Percentiles rank a stretch among this genome's conserved stretches.
These are phyloP conservation scores for Champsocephalus esox DNA, from an alignment of 2,797 vertebrate species.

Conservation along the genomic window DNA sequence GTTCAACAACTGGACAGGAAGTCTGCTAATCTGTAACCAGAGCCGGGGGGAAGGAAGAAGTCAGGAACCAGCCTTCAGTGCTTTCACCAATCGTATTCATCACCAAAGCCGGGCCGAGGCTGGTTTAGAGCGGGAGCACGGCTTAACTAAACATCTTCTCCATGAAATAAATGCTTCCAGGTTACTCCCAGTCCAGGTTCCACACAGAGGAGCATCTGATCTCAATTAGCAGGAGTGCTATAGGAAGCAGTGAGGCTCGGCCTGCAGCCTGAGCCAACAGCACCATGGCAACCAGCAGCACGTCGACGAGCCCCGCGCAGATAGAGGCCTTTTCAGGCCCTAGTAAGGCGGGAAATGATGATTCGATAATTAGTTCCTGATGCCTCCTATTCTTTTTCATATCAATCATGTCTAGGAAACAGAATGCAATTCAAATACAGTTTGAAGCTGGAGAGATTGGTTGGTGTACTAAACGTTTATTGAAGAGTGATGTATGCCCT, in stretches of 20 bases:
- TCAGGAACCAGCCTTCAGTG: constrained; percentile 87
- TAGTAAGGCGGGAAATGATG: constrained; percentile 68
- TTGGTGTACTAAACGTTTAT: constrained; percentile 5
- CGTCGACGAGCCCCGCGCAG: constrained; percentile 42
- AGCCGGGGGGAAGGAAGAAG: constrained; percentile 89
- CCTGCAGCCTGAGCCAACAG: constrained; percentile 59
- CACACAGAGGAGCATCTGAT: constrained; percentile 86
- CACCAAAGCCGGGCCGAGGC: constrained; percentile 80
- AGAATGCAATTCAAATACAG: constrained; percentile 46
- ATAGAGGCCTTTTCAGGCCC: constrained; percentile 65
- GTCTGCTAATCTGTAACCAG: constrained; percentile 91
- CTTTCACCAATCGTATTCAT: constrained; percentile 95
- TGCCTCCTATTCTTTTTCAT: constrained; percentile 75
- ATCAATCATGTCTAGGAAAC: constrained; percentile 75
- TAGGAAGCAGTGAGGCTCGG: constrained; percentile 79
- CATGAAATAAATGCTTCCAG: constrained; percentile 97
- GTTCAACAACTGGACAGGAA: constrained; percentile 87
- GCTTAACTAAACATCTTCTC: constrained; percentile 89
- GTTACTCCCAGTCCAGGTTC: constrained; percentile 88
- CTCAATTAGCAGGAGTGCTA: constrained; percentile 87
- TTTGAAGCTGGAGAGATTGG: constrained; percentile 27
- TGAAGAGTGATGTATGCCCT: constrained; percentile 18
- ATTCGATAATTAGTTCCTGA: constrained; percentile 83
- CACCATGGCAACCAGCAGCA: constrained; percentile 69
- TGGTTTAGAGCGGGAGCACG: constrained; percentile 81